These are phyloP conservation scores for Harpagus bidentatus DNA, from an alignment of 2,113 vertebrate genomes.

Conservation along the genomic window DNA sequence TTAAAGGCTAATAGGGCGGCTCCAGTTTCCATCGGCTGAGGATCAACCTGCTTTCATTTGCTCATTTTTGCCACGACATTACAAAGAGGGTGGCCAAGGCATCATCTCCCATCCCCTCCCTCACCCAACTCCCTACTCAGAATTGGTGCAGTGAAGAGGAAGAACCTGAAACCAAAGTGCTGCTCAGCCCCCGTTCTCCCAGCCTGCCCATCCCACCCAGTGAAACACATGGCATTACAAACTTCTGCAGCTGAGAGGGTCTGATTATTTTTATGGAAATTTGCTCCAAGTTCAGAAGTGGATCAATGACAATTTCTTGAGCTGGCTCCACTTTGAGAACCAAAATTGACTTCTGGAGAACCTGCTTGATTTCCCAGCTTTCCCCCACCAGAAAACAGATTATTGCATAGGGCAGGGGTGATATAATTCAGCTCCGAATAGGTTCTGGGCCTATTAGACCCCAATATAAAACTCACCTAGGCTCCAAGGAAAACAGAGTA, in stretches of 20 bases:
- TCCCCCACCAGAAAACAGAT: conserved; percentile 23
- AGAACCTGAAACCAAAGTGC: background rate
- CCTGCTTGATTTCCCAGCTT: conserved; percentile 40
- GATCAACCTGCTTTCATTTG: background rate
- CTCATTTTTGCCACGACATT: background rate
- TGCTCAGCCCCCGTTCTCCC: background rate
- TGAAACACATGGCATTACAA: rapidly evolving
- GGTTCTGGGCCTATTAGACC: conserved; percentile 34
- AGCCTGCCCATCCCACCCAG: background rate
- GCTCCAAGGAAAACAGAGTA: background rate
- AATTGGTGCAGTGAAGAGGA: background rate
- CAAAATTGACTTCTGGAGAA: conserved; percentile 57
- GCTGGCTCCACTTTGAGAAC: conserved; percentile 33
- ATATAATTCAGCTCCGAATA: conserved; percentile 18
- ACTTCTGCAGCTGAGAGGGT: background rate
- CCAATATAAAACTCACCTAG: conserved; percentile 31
- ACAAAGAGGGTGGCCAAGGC: background rate
- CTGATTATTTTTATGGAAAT: conserved; percentile 64
- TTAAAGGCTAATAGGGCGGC: background rate
- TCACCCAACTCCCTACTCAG: background rate
- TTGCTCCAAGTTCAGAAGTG: conserved; percentile 30
- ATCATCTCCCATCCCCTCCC: background rate
- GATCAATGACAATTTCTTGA: conserved; percentile 62
- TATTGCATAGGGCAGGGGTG: background rate
- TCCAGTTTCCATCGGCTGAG: background rate